These are phyloP conservation scores for Corbicula japonica DNA, from an alignment of 2,888 invertebrate genomes.

Conservation along the genomic window DNA sequence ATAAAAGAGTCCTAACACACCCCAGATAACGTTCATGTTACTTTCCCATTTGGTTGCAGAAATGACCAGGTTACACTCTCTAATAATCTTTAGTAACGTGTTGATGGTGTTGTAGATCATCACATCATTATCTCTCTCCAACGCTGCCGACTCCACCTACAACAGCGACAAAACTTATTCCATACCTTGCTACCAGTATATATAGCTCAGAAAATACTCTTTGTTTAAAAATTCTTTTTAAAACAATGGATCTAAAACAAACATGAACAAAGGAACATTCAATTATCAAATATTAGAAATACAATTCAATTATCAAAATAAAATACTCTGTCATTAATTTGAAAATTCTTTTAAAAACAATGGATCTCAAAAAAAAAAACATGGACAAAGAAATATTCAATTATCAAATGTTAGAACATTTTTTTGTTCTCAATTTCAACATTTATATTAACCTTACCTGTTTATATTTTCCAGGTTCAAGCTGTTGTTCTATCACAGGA, in stretches of 20 bases:
- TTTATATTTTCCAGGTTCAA: slow-evolving; percentile 82
- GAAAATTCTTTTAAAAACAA: neutral
- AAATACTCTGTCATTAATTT: neutral
- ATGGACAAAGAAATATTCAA: neutral
- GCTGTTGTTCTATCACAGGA: slow-evolving; percentile 89
- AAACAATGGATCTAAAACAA: too few relatives aligned
- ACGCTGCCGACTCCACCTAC: slow-evolving; percentile 45
- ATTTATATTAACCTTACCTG: slow-evolving; percentile 37
- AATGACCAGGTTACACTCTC: slow-evolving; percentile 77
- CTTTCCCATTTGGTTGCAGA: slow-evolving; percentile 74
- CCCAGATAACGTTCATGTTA: slow-evolving; percentile 81
- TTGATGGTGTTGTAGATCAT: slow-evolving; percentile 83
- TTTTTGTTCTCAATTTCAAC: neutral
- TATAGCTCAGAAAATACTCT: neutral
- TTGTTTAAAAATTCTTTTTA: too few relatives aligned
- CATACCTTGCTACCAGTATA: neutral
- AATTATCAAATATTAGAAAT: too few relatives aligned
- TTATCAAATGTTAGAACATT: neutral
- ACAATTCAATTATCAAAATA: neutral
- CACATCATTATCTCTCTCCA: slow-evolving; percentile 80
- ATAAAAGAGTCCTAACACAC: slow-evolving; percentile 69
- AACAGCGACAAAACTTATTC: neutral
- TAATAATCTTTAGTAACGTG: slow-evolving; percentile 82
- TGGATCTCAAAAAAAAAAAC: neutral
- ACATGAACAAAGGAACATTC: too few relatives aligned